Percentiles rank a stretch among this genome's conserved stretches.
These are phyloP conservation scores for Apteryx mantelli DNA, from an alignment of 2,113 vertebrate species.

Conservation along the genomic window DNA sequence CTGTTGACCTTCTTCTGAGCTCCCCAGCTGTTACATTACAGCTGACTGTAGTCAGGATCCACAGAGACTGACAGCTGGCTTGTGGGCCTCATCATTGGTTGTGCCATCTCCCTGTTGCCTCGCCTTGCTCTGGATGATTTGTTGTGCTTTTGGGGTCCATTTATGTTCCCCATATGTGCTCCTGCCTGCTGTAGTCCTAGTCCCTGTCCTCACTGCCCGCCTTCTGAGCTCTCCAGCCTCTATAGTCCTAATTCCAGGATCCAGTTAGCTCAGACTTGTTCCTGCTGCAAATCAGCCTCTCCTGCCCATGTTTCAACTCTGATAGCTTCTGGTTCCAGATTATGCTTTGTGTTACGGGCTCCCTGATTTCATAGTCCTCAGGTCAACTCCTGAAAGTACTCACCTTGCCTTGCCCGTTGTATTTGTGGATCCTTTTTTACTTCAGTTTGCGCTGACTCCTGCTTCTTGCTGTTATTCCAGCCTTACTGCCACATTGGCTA, in stretches of 20 bases:
- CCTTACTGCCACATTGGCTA: neutral
- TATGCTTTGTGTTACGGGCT: neutral
- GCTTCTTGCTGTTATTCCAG: neutral
- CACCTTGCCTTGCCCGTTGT: accelerated
- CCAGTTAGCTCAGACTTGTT: neutral
- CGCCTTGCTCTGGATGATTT: neutral
- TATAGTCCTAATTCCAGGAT: neutral
- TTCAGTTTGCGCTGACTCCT: neutral
- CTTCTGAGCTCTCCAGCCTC: neutral
- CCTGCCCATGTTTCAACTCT: neutral
- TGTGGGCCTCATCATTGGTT: accelerated
- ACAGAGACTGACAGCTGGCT: neutral
- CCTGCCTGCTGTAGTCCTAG: too few species aligned
- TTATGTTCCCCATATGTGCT: neutral
- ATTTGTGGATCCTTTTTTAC: neutral
- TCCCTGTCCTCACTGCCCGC: neutral
- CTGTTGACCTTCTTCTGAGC: neutral
- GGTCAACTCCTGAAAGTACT: neutral
- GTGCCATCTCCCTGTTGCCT: neutral
- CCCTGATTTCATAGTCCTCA: neutral
- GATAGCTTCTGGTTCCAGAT: neutral
- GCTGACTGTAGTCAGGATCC: neutral
- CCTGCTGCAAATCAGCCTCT: neutral
- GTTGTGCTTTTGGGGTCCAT: neutral
- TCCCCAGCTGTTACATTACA: neutral